phyloP scores from a whole-genome alignment of 2,113 vertebrate genomes.

The Chrysemys picta region DNA sequence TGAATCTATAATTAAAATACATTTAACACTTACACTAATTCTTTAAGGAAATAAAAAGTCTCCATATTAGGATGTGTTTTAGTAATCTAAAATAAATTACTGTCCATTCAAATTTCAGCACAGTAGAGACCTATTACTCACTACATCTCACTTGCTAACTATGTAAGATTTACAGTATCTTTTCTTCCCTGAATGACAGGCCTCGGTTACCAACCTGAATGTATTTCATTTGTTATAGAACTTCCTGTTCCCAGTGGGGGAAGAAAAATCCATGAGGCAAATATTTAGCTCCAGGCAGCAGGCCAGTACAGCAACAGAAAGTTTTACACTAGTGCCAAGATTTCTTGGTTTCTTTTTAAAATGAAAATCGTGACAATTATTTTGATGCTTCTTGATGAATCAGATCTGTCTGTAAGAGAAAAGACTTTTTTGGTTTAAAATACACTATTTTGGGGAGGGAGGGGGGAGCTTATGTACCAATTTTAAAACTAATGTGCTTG shows the following conservation, averaged over 20 bases:
- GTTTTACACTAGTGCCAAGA: conserved; percentile 81
- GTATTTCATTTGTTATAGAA: conserved; percentile 77
- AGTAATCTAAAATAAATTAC: background rate
- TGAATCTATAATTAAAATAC: background rate
- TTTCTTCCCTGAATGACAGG: conserved; percentile 53
- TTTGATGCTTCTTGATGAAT: conserved; percentile 84
- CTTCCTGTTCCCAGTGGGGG: conserved; percentile 82
- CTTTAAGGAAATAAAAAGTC: background rate
- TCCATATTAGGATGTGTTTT: background rate
- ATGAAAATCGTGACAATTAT: conserved; percentile 86
- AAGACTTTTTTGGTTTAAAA: conserved; percentile 69
- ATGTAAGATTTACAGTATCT: background rate
- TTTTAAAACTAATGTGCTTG: conserved; percentile 75
- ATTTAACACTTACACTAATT: background rate
- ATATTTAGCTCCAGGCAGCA: conserved; percentile 79
- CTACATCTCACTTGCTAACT: background rate
- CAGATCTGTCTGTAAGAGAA: conserved; percentile 78
- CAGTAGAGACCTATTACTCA: background rate
- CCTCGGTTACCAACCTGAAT: conserved; percentile 72
- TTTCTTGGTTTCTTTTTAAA: conserved; percentile 81
- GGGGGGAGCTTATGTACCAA: conserved; percentile 71
- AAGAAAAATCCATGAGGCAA: conserved; percentile 81
- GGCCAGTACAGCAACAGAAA: conserved; percentile 82
- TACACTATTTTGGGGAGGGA: conserved; percentile 54
- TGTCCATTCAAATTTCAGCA: background rate